A percentile compares a stretch with the other conserved stretches of the same genome.
Evolutionary conservation across 1,140 invertebrate genomes (phyloP).

Genomic region (Cryptotermes secundus): DNA sequence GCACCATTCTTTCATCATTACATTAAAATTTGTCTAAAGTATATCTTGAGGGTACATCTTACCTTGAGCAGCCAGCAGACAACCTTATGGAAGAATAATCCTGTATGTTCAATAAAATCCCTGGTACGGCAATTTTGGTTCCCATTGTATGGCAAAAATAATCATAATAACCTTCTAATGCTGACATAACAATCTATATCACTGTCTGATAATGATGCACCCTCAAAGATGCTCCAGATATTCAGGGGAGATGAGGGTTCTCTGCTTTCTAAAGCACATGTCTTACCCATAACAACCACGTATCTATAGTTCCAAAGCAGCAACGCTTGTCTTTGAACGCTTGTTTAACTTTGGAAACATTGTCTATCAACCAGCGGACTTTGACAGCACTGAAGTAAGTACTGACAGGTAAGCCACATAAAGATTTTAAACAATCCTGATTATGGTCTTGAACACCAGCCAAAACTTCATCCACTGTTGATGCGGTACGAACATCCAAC

Average conservation of each 20-base stretch:
- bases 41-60: too few relatives aligned
- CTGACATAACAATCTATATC: too few relatives aligned
- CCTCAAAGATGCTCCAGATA: too few relatives aligned
- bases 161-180: too few relatives aligned
- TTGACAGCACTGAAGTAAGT: constrained; percentile 95
- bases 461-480: constrained; percentile 79
- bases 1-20: too few relatives aligned
- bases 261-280: neutral
- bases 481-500: constrained; percentile 82
- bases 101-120: too few relatives aligned
- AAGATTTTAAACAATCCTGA: constrained; percentile 71
- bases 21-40: too few relatives aligned
- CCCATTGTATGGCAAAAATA: too few relatives aligned
- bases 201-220: too few relatives aligned
- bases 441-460: constrained; percentile 71
- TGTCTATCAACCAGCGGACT: constrained; percentile 90
- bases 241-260: neutral
- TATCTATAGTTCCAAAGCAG: constrained; percentile 93
- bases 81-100: too few relatives aligned
- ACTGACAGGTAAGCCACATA: constrained; percentile 90
- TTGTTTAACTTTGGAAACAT: constrained; percentile 74
- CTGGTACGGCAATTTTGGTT: too few relatives aligned
- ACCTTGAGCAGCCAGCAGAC: too few relatives aligned
- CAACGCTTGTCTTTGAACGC: constrained; percentile 75
- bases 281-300: constrained; percentile 90